Evolutionary conservation across 2,113 vertebrate genomes (phyloP), one percentile per base, ranked within the genome.

Genomic region (Pedionomus torquatus): DNA sequence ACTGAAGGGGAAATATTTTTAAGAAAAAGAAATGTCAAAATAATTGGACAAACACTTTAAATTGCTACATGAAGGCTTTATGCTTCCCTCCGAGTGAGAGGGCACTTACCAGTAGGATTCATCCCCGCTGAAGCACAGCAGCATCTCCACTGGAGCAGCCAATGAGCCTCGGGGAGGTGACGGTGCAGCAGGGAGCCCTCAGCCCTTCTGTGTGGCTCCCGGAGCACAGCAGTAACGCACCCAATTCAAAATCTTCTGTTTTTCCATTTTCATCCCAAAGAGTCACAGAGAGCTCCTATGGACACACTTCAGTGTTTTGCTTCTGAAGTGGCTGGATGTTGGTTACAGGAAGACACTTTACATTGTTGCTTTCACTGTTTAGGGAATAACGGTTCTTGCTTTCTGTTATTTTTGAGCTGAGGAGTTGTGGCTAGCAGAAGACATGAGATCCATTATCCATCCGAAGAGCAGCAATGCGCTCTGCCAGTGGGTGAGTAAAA

Each of bases 401-500:
- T 30, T 28, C 13, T 17, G 28, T 39, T 49, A 17, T 44, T 75
- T 81, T 65, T 60, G 49, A 76, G 44, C 55, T 66, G 81, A 72
- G 39, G 17, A 31, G 49, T 35, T 69, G 37, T 52, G 46, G 37
- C 20, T 7, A 39, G 8, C 6, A 5, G 41, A 46, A 74, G 28
- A 70, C 11, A 12, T 12, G 14, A 63, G 11, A n/a, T 49, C 46
- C 30, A 0, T 44, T 43, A 35, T 19, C 41, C 28, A 5, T 0
- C 11, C 24, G 57, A 35, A 57, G 28, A 39, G 37, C 0, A 68
- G 52, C 48, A 51, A 12, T 1, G 4, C 9, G 13, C 0, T 0
- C 33, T 31, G 28, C 21, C 24, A 55, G 68, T 21, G 65, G 39
- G 39, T 15, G 7, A 61, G 33, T 46, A 37, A 55, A 63, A 51